Conservation (phyloP, 2,113 vertebrate species). For the Sardina pilchardus region DNA sequence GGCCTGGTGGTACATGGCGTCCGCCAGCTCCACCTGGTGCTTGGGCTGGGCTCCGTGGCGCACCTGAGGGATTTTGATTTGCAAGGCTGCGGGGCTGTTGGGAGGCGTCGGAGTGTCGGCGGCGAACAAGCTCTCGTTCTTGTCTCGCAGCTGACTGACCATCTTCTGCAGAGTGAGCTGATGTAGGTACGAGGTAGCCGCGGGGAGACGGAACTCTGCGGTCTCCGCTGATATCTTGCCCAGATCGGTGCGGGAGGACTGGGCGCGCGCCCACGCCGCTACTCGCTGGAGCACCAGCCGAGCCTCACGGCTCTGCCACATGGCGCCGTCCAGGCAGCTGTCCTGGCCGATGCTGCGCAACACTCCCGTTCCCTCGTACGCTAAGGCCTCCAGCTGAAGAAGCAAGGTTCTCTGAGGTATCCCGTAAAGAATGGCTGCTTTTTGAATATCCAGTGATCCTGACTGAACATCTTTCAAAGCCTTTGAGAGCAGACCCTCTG, state of each 20-base stretch:
- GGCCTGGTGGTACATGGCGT: conserved; percentile 88
- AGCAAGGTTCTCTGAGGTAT: conserved; percentile 96
- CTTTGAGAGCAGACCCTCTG: conserved; percentile 98
- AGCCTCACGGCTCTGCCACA: conserved; percentile 86
- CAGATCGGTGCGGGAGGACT: conserved; percentile 83
- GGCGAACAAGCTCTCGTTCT: conserved; percentile 77
- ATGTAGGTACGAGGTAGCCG: conserved; percentile 89
- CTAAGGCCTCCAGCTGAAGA: conserved; percentile 89
- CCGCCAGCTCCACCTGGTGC: conserved; percentile 81
- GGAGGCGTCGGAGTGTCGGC: conserved; percentile 27
- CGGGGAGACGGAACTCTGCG: conserved; percentile 87
- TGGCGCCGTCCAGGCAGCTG: conserved; percentile 80
- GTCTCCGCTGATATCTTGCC: conserved; percentile 80
- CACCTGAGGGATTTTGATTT: conserved; percentile 91
- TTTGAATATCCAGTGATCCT: conserved; percentile 96
- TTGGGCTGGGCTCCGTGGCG: conserved; percentile 82
- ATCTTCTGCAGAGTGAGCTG: conserved; percentile 93
- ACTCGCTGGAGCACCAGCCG: conserved; percentile 93
- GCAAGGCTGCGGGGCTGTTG: conserved; percentile 77
- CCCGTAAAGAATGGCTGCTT: conserved; percentile 98
- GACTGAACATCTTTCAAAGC: conserved; percentile 99
- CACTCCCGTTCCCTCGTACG: conserved; percentile 79
- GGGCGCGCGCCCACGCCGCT: conserved; percentile 88
- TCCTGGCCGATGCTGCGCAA: conserved; percentile 82
- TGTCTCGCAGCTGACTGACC: conserved; percentile 86